Base-by-base conservation (phyloP, 2,113 vertebrate genomes). In the Sula dactylatra region DNA sequence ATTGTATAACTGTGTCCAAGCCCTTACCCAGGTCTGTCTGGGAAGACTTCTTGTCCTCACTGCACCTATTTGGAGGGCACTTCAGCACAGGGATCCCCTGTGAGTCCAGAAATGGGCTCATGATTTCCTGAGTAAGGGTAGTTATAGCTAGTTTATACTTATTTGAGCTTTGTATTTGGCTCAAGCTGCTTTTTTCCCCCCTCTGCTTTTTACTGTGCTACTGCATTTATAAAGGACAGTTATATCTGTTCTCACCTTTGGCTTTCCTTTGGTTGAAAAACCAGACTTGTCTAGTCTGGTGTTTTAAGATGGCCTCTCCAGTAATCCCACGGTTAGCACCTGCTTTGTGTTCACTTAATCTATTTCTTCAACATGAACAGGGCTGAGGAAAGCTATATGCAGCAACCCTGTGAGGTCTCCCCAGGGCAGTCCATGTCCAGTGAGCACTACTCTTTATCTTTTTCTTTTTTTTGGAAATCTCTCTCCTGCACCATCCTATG, bases 21-120 rank as follows among this genome's bases (percentile, higher is more conserved):
- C 13, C n/a, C 38, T 24, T n/a, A 38, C 5, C 8, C 11, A 56
- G 18, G 32, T 76, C 42, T 0, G 4, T 67, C 25, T 1, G 2
- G 54, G 58, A 80, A 73, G 15, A 32, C 2, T 67, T 32, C 31
- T 40, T 55, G 36, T 54, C 32, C 55, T 93, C 6, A 4, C 31
- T 81, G 45, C n/a, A 42, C 17, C 6, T 90, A 44, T n/a, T 29
- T 54, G 58, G 55, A 86, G 31, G 17, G 11, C 38, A 5, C 49
- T 90, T 66, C 32, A 93, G 67, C 29, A 69, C 38, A 19, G 4
- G 12, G 7, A 3, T 73, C 20, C 27, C 49, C 27, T 5, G n/a
- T n/a, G n/a, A n/a, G n/a, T n/a, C n/a, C n/a, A n/a, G 45, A 31
- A 86, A 45, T 0, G 0, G 27, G 25, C 25, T 83, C 1, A 1